Conservation (phyloP, 1,140 invertebrate species). For the Bombus ignitus region DNA sequence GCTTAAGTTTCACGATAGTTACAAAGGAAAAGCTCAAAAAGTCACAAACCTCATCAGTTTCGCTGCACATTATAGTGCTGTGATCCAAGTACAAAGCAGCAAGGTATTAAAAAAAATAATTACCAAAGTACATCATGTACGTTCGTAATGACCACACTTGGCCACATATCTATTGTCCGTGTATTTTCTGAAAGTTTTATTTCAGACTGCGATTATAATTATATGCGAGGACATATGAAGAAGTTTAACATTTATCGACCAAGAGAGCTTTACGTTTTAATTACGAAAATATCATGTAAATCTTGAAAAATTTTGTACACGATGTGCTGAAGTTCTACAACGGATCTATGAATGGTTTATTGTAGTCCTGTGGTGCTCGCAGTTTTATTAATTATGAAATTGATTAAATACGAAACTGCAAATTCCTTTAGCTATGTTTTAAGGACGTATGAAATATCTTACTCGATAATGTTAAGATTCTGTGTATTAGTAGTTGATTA, state of each 20-base stretch:
- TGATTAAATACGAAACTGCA: background rate
- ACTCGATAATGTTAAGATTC: conserved; percentile 28
- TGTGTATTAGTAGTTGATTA: conserved; percentile 37
- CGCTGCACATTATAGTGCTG: conserved; percentile 7
- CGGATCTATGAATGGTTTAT: background rate
- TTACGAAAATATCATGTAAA: background rate
- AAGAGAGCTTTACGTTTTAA: conserved; percentile 8
- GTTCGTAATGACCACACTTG: conserved; percentile 36
- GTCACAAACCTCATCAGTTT: conserved; percentile 24
- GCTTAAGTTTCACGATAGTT: conserved; percentile 1
- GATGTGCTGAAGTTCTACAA: background rate
- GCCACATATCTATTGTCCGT: conserved; percentile 53
- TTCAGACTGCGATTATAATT: conserved; percentile 18
- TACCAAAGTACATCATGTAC: conserved; percentile 10
- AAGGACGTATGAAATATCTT: background rate
- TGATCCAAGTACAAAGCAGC: conserved; percentile 61
- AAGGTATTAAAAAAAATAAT: conserved; percentile 27
- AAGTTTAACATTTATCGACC: conserved; percentile 30
- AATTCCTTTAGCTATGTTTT: background rate
- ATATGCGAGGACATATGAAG: background rate
- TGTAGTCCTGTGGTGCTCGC: background rate
- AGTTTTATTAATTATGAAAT: background rate
- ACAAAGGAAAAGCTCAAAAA: background rate
- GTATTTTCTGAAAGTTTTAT: conserved; percentile 47
- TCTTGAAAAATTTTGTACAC: background rate